Conservation (phyloP, 2,888 invertebrate species). For the Dryococelus australis region DNA sequence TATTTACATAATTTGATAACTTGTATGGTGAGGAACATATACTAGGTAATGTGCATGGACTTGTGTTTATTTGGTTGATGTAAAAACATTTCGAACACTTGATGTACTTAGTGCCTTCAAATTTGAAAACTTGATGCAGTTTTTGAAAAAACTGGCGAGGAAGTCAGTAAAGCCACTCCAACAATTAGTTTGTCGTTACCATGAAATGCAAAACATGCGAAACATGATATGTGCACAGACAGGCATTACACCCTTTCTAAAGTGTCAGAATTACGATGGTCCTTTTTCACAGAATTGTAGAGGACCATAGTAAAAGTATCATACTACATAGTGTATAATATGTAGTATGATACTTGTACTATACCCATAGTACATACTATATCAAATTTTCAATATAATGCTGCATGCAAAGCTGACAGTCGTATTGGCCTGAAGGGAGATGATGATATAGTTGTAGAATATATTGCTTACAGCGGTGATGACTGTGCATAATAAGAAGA, state of each 20-base stretch:
- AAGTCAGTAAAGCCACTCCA: slow-evolving; percentile 37
- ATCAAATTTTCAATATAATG: slow-evolving; percentile 5
- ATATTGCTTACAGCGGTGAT: slow-evolving; percentile 12
- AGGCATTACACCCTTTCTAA: neutral
- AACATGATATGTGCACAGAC: neutral
- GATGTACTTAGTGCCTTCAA: slow-evolving; percentile 47
- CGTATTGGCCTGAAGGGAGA: slow-evolving; percentile 1
- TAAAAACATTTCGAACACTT: slow-evolving; percentile 44
- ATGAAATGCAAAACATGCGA: slow-evolving; percentile 24
- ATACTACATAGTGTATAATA: too few relatives aligned
- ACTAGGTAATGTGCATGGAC: slow-evolving; percentile 50
- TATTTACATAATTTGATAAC: slow-evolving; percentile 45
- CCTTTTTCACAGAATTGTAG: slow-evolving; percentile 7
- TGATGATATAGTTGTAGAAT: neutral
- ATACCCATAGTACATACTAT: too few relatives aligned
- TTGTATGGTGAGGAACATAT: slow-evolving; percentile 47
- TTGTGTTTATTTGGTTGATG: slow-evolving; percentile 48
- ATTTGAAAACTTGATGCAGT: slow-evolving; percentile 49
- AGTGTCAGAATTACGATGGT: slow-evolving; percentile 18
- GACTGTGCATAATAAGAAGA: neutral
- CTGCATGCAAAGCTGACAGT: neutral
- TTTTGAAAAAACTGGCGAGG: slow-evolving; percentile 43
- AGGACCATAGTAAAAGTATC: slow-evolving; percentile 25
- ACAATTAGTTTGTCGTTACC: slow-evolving; percentile 32
- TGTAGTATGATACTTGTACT: too few relatives aligned